Base-by-base conservation (phyloP, 53 echinoderm and acorn worm genomes). In the Zoroaster sp. region DNA sequence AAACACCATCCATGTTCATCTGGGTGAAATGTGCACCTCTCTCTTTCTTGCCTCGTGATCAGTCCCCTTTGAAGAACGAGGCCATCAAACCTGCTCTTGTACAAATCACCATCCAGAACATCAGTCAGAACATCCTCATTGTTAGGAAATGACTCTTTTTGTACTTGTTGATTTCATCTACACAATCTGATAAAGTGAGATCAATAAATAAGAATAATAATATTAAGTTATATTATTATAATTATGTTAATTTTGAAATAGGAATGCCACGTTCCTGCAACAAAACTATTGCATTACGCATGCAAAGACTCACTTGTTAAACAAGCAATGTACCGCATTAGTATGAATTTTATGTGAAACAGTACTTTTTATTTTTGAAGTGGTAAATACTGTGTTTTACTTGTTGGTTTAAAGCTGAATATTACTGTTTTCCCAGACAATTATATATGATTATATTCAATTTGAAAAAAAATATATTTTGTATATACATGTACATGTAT, bases 1-100 rank as follows among this genome's bases (percentile, higher is more conserved):
- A 80, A 8, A 89, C 90, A 20, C 90, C 90, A 72, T 89, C 90
- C 46, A 80, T 89, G 33, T 89, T 73, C 21, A 89, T 66, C 40
- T 89, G 90, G 5, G 35, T 18, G 59, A 43, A 28, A 81, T 81
- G 37, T 81, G 81, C 23, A 81, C 66, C 39, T 81, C 81, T 36
- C 13, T 10, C 51, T 55, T 32, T 32, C 4, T 40, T 28, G n/a
- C 44, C 34, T 72, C 71, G 11, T 28, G 33, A 49, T 44, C 13
- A 53, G 90, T 89, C n/a, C n/a, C n/a, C n/a, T n/a, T n/a, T n/a
- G n/a, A n/a, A n/a, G n/a, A n/a, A n/a, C n/a, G n/a, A 71, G 70
- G 40, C 80, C 73, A 51, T 81, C 53, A 51, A 89, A 89, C 35
- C 43, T 53, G 6, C 73, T 34, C 25, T 83, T 82, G 73, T 90